phyloP scores from a whole-genome alignment of 2,888 invertebrate genomes.

The Idaea straminata region DNA sequence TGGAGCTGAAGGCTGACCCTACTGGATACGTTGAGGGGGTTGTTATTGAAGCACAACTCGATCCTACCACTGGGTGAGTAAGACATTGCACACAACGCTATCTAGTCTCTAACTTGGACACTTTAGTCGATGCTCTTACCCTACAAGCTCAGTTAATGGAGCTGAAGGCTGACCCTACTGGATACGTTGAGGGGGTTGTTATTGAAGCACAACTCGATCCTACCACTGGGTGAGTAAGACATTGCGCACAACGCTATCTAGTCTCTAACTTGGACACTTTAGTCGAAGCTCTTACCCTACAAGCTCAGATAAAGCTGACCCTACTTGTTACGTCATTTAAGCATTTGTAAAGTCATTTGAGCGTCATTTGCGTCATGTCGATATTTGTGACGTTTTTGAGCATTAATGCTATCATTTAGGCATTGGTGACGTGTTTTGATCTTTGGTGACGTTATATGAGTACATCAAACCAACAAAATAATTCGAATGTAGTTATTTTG shows the following conservation, averaged over 20 bases:
- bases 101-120: slow-evolving; percentile 83
- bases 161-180: slow-evolving; percentile 90
- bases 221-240: slow-evolving; percentile 44
- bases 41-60: slow-evolving; percentile 89
- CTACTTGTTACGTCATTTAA: slow-evolving; percentile 83
- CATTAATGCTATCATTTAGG: too few species aligned
- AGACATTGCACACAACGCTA: background rate
- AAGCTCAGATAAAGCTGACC: slow-evolving; percentile 93
- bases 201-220: slow-evolving; percentile 87
- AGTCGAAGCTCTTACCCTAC: slow-evolving; percentile 90
- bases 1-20: slow-evolving; percentile 92
- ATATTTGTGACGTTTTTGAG: too few species aligned
- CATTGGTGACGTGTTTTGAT: too few species aligned
- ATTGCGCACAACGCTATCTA: too few species aligned
- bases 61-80: slow-evolving; percentile 51
- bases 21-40: slow-evolving; percentile 93
- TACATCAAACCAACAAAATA: background rate
- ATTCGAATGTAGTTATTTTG: background rate
- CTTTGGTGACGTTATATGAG: background rate
- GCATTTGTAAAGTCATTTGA: too few species aligned
- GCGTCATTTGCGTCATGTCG: too few species aligned
- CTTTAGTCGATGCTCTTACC: slow-evolving; percentile 90
- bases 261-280: slow-evolving; percentile 85
- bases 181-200: slow-evolving; percentile 93
- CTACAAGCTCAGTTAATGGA: slow-evolving; percentile 93